These are phyloP conservation scores for Colaptes auratus DNA, from an alignment of 2,113 vertebrate genomes.

Conservation along the genomic window DNA sequence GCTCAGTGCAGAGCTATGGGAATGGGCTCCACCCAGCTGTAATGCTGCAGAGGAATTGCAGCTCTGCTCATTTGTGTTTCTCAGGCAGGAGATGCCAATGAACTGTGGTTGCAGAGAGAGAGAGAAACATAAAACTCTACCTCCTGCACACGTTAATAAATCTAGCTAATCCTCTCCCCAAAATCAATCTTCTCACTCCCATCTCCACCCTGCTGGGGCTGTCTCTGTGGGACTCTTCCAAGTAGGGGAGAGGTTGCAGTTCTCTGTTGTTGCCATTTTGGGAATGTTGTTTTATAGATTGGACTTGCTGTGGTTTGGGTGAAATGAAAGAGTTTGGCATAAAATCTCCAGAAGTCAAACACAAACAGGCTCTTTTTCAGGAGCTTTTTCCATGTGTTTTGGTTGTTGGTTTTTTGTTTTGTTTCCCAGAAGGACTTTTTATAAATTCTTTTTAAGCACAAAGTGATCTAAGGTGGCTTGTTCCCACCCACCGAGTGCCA, in stretches of 20 bases:
- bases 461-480: neutral
- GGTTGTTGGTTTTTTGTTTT: neutral
- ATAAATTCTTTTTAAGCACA: neutral
- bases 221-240: conserved; percentile 58
- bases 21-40: conserved; percentile 41
- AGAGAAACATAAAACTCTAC: neutral
- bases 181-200: conserved; percentile 8
- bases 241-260: conserved; percentile 71
- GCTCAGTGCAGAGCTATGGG: neutral
- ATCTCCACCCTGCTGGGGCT: conserved; percentile 44
- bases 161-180: conserved; percentile 24
- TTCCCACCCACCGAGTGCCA: neutral
- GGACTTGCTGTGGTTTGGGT: conserved; percentile 43
- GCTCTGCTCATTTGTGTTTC: neutral
- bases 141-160: conserved; percentile 32
- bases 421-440: neutral
- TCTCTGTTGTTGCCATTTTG: conserved; percentile 51
- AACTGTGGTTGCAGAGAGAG: neutral
- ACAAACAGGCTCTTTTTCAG: conserved; percentile 50
- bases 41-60: conserved; percentile 22
- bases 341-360: conserved; percentile 23
- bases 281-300: conserved; percentile 60
- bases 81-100: neutral
- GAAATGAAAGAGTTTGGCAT: conserved; percentile 53
- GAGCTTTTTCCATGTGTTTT: conserved; percentile 7